Evolutionary conservation across 2,797 vertebrate species (phyloP).

Genomic region (Pipistrellus kuhlii): DNA sequence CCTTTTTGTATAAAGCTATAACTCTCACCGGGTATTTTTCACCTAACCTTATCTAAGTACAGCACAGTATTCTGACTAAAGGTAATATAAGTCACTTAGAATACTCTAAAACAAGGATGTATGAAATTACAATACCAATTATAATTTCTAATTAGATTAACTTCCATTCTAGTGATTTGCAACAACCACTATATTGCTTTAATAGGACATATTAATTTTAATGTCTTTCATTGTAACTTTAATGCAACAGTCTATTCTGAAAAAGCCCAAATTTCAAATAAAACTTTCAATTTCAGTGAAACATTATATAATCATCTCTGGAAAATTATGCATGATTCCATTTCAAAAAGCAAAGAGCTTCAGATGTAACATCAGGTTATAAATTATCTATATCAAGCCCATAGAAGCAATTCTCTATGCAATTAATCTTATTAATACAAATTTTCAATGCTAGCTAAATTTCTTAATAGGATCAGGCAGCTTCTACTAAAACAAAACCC

Average conservation of each 20-base stretch:
- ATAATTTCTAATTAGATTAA: slow-evolving; percentile 58
- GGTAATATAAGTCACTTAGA: background rate
- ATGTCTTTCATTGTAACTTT: slow-evolving; percentile 49
- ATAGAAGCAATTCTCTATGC: slow-evolving; percentile 54
- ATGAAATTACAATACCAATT: slow-evolving; percentile 37
- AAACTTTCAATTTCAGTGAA: slow-evolving; percentile 57
- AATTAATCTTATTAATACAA: slow-evolving; percentile 68
- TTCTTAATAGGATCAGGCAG: slow-evolving; percentile 63
- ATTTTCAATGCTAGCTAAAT: slow-evolving; percentile 44
- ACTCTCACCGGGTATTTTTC: background rate
- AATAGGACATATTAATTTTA: slow-evolving; percentile 37
- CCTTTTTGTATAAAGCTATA: background rate
- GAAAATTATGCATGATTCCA: slow-evolving; percentile 31
- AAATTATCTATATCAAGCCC: slow-evolving; percentile 59
- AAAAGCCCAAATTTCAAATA: slow-evolving; percentile 52
- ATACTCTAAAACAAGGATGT: background rate
- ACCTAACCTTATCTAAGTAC: background rate
- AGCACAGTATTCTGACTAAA: background rate
- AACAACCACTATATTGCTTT: slow-evolving; percentile 45
- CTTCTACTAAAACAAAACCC: slow-evolving; percentile 46
- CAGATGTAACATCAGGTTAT: slow-evolving; percentile 37
- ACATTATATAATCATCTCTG: slow-evolving; percentile 19
- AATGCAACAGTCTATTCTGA: background rate
- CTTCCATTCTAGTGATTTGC: slow-evolving; percentile 54
- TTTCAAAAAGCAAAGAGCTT: slow-evolving; percentile 59